phyloP scores from a whole-genome alignment of 2,113 vertebrate species.

The Lepisosteus oculatus region DNA sequence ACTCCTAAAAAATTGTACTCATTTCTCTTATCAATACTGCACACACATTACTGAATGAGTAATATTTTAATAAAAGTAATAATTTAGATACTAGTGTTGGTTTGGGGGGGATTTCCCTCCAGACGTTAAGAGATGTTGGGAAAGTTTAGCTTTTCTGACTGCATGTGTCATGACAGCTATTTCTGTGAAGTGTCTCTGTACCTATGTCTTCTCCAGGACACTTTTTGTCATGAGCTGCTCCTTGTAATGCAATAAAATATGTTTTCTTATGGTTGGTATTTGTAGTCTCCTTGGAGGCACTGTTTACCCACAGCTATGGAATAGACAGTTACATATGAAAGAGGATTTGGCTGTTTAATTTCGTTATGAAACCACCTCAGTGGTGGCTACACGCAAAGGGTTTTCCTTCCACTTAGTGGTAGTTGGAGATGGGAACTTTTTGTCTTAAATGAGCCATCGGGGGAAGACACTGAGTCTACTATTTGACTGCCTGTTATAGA shows the following conservation, averaged over 20 bases:
- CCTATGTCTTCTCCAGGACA: conserved; percentile 12
- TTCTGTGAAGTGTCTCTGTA: conserved; percentile 17
- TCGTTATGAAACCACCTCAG: conserved; percentile 80
- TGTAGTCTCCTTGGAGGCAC: conserved; percentile 48
- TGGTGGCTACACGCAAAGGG: conserved; percentile 73
- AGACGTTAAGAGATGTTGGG: conserved; percentile 60
- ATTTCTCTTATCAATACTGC: conserved; percentile 44
- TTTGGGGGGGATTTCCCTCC: conserved; percentile 51
- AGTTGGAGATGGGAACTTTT: conserved; percentile 74
- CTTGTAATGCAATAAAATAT: conserved; percentile 62
- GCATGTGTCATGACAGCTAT: conserved; percentile 24
- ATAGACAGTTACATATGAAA: conserved; percentile 79
- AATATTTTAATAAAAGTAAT: conserved; percentile 39
- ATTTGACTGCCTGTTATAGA: too few species aligned
- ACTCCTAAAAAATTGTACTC: conserved; percentile 40
- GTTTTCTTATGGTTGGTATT: conserved; percentile 46
- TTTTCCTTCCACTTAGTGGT: conserved; percentile 80
- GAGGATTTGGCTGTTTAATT: conserved; percentile 78
- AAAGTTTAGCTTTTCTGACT: conserved; percentile 47
- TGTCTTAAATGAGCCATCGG: conserved; percentile 36
- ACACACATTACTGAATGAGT: conserved; percentile 45
- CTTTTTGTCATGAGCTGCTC: not conserved
- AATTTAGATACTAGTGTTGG: conserved; percentile 48
- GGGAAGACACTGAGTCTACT: too few species aligned
- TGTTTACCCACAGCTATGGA: conserved; percentile 83